Conservation (phyloP, 2,797 vertebrate genomes). For the Gallirallus australis region DNA sequence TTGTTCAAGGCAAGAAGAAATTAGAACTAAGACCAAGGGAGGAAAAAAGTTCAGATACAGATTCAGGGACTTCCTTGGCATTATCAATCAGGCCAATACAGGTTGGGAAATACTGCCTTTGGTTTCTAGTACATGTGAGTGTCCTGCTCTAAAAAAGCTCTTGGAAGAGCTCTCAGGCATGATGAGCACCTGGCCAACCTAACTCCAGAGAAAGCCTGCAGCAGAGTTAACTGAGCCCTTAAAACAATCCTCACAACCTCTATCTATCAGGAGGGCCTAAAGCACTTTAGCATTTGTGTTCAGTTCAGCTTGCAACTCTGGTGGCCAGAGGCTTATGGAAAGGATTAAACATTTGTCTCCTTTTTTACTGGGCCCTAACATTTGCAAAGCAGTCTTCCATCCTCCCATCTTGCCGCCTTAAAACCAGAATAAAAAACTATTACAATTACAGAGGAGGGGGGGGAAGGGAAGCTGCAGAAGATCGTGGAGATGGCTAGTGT, state of each 20-base stretch:
- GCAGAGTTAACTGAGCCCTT: not conserved
- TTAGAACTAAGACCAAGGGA: not conserved
- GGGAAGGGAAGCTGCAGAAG: not conserved
- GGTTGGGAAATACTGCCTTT: not conserved
- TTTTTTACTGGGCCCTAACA: not conserved
- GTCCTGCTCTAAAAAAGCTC: not conserved
- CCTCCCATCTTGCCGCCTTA: not conserved
- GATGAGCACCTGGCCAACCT: not conserved
- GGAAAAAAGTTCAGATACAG: not conserved
- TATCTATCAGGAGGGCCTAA: not conserved
- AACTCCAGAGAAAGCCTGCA: not conserved
- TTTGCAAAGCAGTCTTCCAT: not conserved
- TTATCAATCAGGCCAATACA: not conserved
- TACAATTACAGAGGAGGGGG: not conserved
- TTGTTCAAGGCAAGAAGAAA: not conserved
- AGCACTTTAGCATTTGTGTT: not conserved
- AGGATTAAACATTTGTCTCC: not conserved
- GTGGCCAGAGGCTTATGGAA: conserved; percentile 2
- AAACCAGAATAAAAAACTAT: not conserved
- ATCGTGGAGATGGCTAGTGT: not conserved
- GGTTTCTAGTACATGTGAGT: too few species aligned
- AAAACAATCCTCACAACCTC: not conserved
- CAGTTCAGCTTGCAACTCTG: not conserved
- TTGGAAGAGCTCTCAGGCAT: not conserved
- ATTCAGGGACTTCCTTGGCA: not conserved